phyloP scores from a whole-genome alignment of 2,113 vertebrate species.

The Nannobrachium achirus region DNA sequence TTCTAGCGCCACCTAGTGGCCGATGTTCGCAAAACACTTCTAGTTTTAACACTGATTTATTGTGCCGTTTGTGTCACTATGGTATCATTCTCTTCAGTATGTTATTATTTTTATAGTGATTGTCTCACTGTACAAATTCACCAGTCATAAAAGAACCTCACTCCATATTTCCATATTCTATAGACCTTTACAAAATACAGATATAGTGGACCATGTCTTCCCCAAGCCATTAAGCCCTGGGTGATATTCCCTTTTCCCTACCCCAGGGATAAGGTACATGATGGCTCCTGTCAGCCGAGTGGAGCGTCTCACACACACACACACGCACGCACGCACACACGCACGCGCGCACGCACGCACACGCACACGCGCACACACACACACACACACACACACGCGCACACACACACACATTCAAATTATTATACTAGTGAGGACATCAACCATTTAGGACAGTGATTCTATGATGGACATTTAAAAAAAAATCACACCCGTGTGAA shows the following conservation, averaged over 20 bases:
- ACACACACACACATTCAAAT: not conserved
- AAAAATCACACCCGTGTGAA: too few relatives aligned
- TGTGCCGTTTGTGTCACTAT: not conserved
- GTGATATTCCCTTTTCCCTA: slow-evolving; percentile 40
- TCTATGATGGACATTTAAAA: too few relatives aligned
- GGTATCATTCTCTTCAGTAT: not conserved
- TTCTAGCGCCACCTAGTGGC: too few relatives aligned
- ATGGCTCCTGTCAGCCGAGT: slow-evolving; percentile 42
- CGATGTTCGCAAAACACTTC: too few relatives aligned
- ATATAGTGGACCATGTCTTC: slow-evolving; percentile 61
- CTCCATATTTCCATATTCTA: slow-evolving; percentile 39
- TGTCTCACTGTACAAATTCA: slow-evolving; percentile 24
- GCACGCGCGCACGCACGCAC: slow-evolving; percentile 3
- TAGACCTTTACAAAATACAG: slow-evolving; percentile 46
- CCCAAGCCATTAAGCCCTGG: slow-evolving; percentile 73
- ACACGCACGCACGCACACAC: slow-evolving; percentile 17
- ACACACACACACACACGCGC: slow-evolving; percentile 13
- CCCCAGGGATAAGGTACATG: slow-evolving; percentile 42
- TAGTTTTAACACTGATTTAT: too few relatives aligned
- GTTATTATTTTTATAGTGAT: too few relatives aligned
- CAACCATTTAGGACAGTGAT: too few relatives aligned
- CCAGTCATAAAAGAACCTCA: slow-evolving; percentile 34
- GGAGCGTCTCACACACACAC: slow-evolving; percentile 12
- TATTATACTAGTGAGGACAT: too few relatives aligned
- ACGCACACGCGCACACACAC: slow-evolving; percentile 27